A percentile compares a stretch with the other conserved stretches of the same genome.
These are phyloP conservation scores for Drosophila kanekoi DNA, from an alignment of 2,888 invertebrate genomes.

Conservation along the genomic window DNA sequence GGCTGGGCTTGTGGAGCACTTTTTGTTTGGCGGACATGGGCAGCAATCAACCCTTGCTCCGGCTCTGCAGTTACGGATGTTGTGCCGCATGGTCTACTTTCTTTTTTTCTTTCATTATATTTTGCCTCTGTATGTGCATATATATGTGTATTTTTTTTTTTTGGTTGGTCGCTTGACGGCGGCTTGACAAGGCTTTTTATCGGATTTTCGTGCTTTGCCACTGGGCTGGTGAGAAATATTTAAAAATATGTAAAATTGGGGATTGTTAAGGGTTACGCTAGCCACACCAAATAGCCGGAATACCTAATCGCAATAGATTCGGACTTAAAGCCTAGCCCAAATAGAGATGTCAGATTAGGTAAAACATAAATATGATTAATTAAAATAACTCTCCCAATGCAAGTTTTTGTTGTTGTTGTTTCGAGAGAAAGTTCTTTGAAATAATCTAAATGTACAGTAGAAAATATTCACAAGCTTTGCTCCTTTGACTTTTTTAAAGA, in stretches of 20 bases:
- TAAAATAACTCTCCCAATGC: too few species aligned
- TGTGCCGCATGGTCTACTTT: constrained; percentile 46
- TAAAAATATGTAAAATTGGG: constrained; percentile 64
- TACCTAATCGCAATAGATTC: constrained; percentile 45
- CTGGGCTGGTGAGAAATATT: constrained; percentile 58
- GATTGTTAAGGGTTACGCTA: constrained; percentile 45
- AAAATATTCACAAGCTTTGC: too few species aligned
- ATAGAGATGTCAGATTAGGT: too few species aligned
- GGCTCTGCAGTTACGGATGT: constrained; percentile 45
- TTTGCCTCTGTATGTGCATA: constrained; percentile 9
- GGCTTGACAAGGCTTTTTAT: constrained; percentile 72
- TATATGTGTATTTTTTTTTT: neutral
- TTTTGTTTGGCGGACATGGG: constrained; percentile 30
- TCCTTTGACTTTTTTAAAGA: too few species aligned
- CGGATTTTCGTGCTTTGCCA: constrained; percentile 61
- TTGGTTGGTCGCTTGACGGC: constrained; percentile 35
- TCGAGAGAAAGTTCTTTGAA: too few species aligned
- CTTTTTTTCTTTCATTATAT: constrained; percentile 25
- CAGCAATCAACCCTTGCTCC: constrained; percentile 66
- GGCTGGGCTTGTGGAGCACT: constrained; percentile 9
- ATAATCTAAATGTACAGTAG: too few species aligned
- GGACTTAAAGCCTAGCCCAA: neutral
- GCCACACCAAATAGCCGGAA: constrained; percentile 35
- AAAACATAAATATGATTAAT: too few species aligned
- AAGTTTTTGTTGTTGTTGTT: too few species aligned